These are phyloP conservation scores for Pseudochirops cupreus DNA, from an alignment of 2,797 vertebrate species.

Conservation along the genomic window DNA sequence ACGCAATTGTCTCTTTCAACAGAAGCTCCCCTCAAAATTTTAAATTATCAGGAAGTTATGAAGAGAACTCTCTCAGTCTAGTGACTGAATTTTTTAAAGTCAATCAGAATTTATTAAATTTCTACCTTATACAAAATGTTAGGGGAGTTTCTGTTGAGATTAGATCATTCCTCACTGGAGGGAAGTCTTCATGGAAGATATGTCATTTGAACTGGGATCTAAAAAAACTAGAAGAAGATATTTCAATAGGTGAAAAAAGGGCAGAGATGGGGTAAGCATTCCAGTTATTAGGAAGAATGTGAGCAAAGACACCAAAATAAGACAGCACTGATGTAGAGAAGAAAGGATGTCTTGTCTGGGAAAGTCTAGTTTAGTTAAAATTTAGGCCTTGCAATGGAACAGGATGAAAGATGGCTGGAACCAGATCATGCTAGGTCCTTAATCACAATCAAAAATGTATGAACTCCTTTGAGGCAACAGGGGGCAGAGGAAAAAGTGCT, in stretches of 20 bases:
- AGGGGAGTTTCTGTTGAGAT: background rate
- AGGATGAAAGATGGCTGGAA: background rate
- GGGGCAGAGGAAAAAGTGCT: background rate
- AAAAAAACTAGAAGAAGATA: background rate
- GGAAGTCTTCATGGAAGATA: background rate
- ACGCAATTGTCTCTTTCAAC: background rate
- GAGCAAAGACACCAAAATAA: background rate
- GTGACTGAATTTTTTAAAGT: background rate
- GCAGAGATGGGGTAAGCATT: background rate
- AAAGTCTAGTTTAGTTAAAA: background rate
- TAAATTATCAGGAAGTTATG: background rate
- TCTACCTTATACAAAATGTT: background rate
- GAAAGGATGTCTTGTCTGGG: background rate
- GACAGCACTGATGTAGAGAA: background rate
- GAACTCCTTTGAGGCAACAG: background rate
- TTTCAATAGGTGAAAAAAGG: background rate
- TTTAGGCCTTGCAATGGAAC: background rate
- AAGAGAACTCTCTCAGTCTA: background rate
- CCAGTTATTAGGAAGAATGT: background rate
- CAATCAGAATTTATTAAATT: background rate
- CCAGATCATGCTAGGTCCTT: background rate
- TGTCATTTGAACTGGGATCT: background rate
- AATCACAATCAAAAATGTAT: background rate
- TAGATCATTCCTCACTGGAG: background rate
- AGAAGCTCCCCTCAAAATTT: background rate